These are phyloP conservation scores for Clepsis dumicolana DNA, from an alignment of 2,888 invertebrate genomes.

Conservation along the genomic window DNA sequence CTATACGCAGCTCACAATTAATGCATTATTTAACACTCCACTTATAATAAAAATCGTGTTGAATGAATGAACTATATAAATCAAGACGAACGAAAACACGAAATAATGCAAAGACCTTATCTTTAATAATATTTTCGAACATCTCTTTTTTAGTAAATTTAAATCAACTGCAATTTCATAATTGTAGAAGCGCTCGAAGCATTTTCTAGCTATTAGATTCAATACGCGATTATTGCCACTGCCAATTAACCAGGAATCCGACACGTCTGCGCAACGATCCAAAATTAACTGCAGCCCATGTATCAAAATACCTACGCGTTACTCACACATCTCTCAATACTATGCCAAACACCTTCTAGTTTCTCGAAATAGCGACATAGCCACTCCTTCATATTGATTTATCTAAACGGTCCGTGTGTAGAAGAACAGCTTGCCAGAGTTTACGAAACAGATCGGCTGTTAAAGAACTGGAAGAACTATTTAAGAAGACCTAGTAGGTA, in stretches of 20 bases:
- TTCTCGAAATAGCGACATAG: slow-evolving; percentile 80
- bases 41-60: slow-evolving; percentile 56
- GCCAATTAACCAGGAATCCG: slow-evolving; percentile 85
- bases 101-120: slow-evolving; percentile 22
- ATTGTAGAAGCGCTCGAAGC: slow-evolving; percentile 8
- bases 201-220: slow-evolving; percentile 56
- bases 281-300: slow-evolving; percentile 86
- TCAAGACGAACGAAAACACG: slow-evolving; percentile 44
- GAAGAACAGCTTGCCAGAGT: slow-evolving; percentile 57
- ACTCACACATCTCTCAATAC: slow-evolving; percentile 85
- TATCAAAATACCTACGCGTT: slow-evolving; percentile 86
- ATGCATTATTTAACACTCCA: slow-evolving; percentile 78
- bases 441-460: slow-evolving; percentile 44
- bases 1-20: slow-evolving; percentile 79
- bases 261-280: slow-evolving; percentile 85
- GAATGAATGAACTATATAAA: slow-evolving; percentile 49
- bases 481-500: slow-evolving; percentile 26
- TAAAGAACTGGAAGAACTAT: slow-evolving; percentile 10
- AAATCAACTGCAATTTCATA: not conserved
- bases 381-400: slow-evolving; percentile 77
- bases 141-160: not conserved
- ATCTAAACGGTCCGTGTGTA: slow-evolving; percentile 64
- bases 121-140: slow-evolving; percentile 30
- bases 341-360: slow-evolving; percentile 86
- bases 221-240: slow-evolving; percentile 78